Percentiles rank a stretch among this genome's conserved stretches.
Evolutionary conservation across 2,113 vertebrate species (phyloP).

Genomic region (Oreochromis spilurus): DNA sequence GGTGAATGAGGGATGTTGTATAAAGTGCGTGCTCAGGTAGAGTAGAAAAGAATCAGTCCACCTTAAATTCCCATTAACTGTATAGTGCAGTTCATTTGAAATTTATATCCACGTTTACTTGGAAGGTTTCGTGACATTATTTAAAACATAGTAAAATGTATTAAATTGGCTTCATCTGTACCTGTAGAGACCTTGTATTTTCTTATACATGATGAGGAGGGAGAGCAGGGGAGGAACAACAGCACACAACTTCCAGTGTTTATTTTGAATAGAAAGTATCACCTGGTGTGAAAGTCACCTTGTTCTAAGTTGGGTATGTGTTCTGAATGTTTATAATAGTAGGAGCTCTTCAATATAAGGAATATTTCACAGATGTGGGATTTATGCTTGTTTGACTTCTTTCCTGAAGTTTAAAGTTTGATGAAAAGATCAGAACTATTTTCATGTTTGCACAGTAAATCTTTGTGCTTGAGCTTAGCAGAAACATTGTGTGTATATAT

Average conservation of each 20-base stretch:
- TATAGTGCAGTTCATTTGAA: not conserved
- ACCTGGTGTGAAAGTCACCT: not conserved
- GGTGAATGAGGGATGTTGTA: not conserved
- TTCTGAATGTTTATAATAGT: not conserved
- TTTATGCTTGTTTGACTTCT: not conserved
- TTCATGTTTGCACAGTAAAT: not conserved
- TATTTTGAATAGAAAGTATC: not conserved
- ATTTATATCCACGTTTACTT: not conserved
- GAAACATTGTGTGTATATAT: not conserved
- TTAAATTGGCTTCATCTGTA: not conserved
- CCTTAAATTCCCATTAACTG: not conserved
- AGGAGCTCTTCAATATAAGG: not conserved
- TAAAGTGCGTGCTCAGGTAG: not conserved
- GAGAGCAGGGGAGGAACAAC: not conserved
- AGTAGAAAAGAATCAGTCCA: not conserved
- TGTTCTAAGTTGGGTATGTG: not conserved
- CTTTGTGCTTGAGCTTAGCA: not conserved
- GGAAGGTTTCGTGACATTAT: accelerated
- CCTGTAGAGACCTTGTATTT: not conserved
- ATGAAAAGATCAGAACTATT: not conserved
- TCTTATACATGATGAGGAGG: not conserved
- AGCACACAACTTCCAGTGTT: not conserved
- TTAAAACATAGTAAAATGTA: not conserved
- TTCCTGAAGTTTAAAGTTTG: not conserved
- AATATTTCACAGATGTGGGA: not conserved